Conservation (phyloP, 2,888 invertebrate species). For the Apamea monoglypha region DNA sequence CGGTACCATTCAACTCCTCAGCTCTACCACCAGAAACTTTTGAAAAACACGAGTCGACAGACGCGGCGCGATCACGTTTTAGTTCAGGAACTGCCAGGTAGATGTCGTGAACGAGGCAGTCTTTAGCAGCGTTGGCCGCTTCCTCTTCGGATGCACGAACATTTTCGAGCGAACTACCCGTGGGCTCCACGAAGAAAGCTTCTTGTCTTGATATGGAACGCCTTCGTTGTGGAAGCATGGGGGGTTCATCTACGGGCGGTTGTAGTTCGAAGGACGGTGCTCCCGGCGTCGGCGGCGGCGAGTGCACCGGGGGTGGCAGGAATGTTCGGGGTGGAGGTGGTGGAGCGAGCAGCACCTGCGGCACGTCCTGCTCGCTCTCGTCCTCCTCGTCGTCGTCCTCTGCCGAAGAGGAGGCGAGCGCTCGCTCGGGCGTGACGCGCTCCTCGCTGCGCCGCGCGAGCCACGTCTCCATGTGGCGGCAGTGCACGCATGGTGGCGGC, state of each 20-base stretch:
- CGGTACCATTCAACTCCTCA: constrained; percentile 92
- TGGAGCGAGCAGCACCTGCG: constrained; percentile 92
- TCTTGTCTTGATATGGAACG: constrained; percentile 95
- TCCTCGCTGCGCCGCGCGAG: constrained; percentile 89
- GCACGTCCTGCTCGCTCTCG: constrained; percentile 87
- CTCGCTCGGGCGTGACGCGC: constrained; percentile 82
- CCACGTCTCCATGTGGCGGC: constrained; percentile 94
- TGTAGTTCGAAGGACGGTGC: constrained; percentile 91
- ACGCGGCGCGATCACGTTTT: constrained; percentile 96
- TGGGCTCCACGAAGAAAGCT: constrained; percentile 94
- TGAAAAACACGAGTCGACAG: constrained; percentile 96
- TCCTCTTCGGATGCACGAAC: constrained; percentile 90
- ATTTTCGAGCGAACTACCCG: constrained; percentile 93
- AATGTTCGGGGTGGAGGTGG: constrained; percentile 84
- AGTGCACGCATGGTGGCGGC: constrained; percentile 94
- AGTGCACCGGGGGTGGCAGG: constrained; percentile 81
- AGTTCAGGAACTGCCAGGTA: constrained; percentile 95
- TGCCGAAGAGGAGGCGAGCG: constrained; percentile 82
- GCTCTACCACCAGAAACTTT: constrained; percentile 94
- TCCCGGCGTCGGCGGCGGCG: constrained; percentile 89
- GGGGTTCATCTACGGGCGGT: constrained; percentile 87
- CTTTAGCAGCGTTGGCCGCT: constrained; percentile 78
- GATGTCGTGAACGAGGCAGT: constrained; percentile 92
- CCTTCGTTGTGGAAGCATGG: constrained; percentile 89
- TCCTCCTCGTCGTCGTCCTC: constrained; percentile 89